Conservation (phyloP, 2,797 vertebrate species). For the Danionella dracula region DNA sequence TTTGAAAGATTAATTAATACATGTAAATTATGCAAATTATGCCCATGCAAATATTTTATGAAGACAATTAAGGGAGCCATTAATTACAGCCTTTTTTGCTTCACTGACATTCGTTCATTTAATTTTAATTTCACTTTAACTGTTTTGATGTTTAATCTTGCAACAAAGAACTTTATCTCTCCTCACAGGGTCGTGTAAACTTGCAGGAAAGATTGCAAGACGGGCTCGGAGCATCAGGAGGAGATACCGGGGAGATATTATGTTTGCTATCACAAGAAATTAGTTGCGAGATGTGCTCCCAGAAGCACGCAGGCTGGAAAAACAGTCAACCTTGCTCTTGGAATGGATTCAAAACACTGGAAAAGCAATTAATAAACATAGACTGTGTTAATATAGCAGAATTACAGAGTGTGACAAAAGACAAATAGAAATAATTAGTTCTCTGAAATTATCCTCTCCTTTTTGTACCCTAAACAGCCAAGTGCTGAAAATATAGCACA, state of each 20-base stretch:
- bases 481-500: conserved; percentile 68
- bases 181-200: conserved; percentile 92
- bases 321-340: conserved; percentile 92
- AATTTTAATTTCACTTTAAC: conserved; percentile 99
- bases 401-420: conserved; percentile 99
- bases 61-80: conserved; percentile 99
- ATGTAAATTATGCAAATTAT: conserved; percentile 99
- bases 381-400: conserved; percentile 99
- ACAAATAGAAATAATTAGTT: conserved; percentile 99
- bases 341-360: conserved; percentile 96
- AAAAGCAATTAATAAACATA: conserved; percentile 99
- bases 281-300: conserved; percentile 81
- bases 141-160: conserved; percentile 99
- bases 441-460: conserved; percentile 99
- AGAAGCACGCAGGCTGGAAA: conserved; percentile 85
- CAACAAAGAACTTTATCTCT: conserved; percentile 99
- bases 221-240: conserved; percentile 74
- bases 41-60: conserved; percentile 99
- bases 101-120: conserved; percentile 99
- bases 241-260: conserved; percentile 74
- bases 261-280: conserved; percentile 74
- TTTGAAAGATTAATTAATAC: conserved; percentile 99
- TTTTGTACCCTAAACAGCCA: conserved; percentile 67
- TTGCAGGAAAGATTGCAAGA: conserved; percentile 87
- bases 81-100: conserved; percentile 99